Base-by-base conservation (phyloP, 2,888 invertebrate genomes). In the Panzeria rudis region DNA sequence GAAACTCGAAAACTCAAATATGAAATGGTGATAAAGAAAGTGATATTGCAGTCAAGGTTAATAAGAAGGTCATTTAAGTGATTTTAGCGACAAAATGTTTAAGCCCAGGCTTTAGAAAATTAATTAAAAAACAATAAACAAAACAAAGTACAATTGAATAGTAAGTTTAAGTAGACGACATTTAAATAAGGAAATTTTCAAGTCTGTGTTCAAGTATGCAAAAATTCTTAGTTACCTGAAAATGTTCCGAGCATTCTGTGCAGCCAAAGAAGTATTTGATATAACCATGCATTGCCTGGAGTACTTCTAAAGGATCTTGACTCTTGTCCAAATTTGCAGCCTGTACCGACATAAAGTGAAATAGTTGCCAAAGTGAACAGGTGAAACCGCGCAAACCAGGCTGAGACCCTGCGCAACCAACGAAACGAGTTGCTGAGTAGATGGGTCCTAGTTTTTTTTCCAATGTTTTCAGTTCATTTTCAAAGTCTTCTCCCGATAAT, bases 181-280 rank as follows among this genome's bases (percentile, higher is more conserved):
- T n/a, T 29, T 29, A 29, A 29, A 29, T 29, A 29, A 29, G 5
- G 29, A 29, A 29, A 29, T 29, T 29, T 29, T 29, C 5, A 29
- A 2, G 5, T 29, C 29, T 29, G 2, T 5, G 29, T 4, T 2
- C 29, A 29, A 29, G 9, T 20, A 52, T 20, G 0, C 7, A 11
- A 17, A 50, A 62, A 52, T 23, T 1, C 8, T 76, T 54, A 89
- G 89, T 89, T 86, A 92, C 94, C 90, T 96, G 94, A 91, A 99
- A 99, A 93, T 99, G 98, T 89, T 95, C 92, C 1, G 97, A 94
- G 91, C 99, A 99, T 83, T 97, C 97, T 3, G 95, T 94, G 91
- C 99, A 99, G 3, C 98, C 97, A 92, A 99, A 98, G 93, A 98
- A 99, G 91, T 97, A 92, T 89, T 96, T 96, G 23, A 99, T 94